A percentile compares a stretch with the other conserved stretches of the same genome.
Evolutionary conservation across 2,888 invertebrate species (phyloP).

Genomic region (Synergus laeviventris): DNA sequence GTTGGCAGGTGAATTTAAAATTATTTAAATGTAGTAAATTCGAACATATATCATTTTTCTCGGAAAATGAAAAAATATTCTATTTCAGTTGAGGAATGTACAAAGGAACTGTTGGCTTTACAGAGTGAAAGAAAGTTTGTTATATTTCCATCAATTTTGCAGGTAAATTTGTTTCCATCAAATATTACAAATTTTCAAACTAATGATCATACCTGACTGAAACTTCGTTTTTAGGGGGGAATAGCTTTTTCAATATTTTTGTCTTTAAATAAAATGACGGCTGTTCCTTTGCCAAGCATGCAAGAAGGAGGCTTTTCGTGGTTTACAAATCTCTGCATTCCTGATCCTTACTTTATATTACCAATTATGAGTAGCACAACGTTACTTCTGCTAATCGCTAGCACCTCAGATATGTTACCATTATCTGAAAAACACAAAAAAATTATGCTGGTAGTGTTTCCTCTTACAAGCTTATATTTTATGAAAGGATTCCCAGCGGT

Average conservation of each 20-base stretch:
- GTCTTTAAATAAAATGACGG: slow-evolving; percentile 91
- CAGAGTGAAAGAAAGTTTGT: background rate
- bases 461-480: slow-evolving; percentile 89
- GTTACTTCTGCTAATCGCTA: slow-evolving; percentile 88
- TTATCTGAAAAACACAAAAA: slow-evolving; percentile 84
- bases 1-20: slow-evolving; percentile 81
- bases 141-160: background rate
- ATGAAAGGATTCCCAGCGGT: slow-evolving; percentile 91
- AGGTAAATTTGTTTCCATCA: background rate
- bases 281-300: slow-evolving; percentile 93
- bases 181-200: background rate
- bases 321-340: slow-evolving; percentile 94
- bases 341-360: slow-evolving; percentile 92
- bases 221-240: slow-evolving; percentile 80
- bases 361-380: slow-evolving; percentile 92
- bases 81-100: background rate
- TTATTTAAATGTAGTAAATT: background rate
- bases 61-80: background rate
- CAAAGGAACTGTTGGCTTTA: background rate
- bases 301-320: slow-evolving; percentile 91
- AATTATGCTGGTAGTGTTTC: slow-evolving; percentile 84
- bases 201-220: slow-evolving; percentile 33
- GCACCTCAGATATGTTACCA: slow-evolving; percentile 87
- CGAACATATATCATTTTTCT: background rate
- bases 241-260: slow-evolving; percentile 95